These are phyloP conservation scores for Eristalinus sepulchralis DNA, from an alignment of 2,888 invertebrate species.

Conservation along the genomic window DNA sequence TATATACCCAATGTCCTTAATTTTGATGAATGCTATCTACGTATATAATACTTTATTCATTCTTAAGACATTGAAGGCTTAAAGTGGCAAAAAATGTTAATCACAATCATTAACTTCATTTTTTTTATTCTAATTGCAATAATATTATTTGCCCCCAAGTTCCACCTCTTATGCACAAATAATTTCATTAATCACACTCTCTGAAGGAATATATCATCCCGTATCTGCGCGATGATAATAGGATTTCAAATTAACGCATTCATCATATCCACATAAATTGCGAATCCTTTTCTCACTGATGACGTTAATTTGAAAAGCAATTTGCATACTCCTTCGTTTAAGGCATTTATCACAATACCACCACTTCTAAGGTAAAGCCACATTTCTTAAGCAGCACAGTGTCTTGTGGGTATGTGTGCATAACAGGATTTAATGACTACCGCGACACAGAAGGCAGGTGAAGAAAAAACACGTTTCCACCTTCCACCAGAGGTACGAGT, in stretches of 20 bases:
- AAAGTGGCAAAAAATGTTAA: neutral
- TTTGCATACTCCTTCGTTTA: slow-evolving; percentile 24
- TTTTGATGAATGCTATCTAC: too few relatives aligned
- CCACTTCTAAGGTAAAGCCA: neutral
- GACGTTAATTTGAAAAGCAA: slow-evolving; percentile 18
- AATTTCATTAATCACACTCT: slow-evolving; percentile 4
- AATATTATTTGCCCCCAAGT: neutral
- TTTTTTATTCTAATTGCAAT: neutral
- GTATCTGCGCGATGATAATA: neutral
- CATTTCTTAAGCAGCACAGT: neutral
- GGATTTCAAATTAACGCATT: slow-evolving; percentile 18
- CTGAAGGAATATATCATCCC: slow-evolving; percentile 7
- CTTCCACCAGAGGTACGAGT: neutral
- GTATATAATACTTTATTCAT: too few relatives aligned
- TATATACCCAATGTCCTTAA: too few relatives aligned
- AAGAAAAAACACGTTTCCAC: neutral
- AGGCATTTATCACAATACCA: neutral
- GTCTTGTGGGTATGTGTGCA: neutral
- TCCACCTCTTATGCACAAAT: neutral
- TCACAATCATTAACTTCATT: neutral
- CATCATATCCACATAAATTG: slow-evolving; percentile 26
- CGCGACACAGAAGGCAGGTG: neutral
- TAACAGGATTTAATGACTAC: neutral
- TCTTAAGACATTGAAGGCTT: too few relatives aligned
- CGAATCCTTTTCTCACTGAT: slow-evolving; percentile 5